These are phyloP conservation scores for Datnioides undecimradiatus DNA, from an alignment of 2,113 vertebrate genomes.

Conservation along the genomic window DNA sequence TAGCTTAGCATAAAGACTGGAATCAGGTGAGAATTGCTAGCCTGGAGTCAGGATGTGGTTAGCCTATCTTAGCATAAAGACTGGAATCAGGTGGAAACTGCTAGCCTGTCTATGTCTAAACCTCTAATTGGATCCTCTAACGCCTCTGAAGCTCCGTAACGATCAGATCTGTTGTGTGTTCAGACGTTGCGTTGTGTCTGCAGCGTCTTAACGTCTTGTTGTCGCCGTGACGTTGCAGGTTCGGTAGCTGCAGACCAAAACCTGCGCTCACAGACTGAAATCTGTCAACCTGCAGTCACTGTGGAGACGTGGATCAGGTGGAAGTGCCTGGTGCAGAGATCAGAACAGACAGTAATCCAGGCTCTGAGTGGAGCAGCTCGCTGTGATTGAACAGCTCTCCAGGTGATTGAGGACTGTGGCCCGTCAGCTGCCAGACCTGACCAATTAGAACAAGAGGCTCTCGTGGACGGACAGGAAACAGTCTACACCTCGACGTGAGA, in stretches of 20 bases:
- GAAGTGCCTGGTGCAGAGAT: background rate
- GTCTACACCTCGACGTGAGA: background rate
- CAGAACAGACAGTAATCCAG: background rate
- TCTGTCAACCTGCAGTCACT: too few species aligned
- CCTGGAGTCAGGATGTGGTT: too few species aligned
- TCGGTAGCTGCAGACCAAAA: too few species aligned
- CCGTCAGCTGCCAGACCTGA: background rate
- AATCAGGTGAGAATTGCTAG: too few species aligned
- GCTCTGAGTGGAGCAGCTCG: background rate
- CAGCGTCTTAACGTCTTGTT: background rate
- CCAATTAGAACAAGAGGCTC: conserved; percentile 7
- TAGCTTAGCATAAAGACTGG: too few species aligned
- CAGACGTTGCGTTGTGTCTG: too few species aligned
- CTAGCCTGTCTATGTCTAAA: too few species aligned
- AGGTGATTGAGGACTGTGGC: conserved; percentile 16
- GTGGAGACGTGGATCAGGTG: background rate
- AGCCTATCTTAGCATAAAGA: too few species aligned
- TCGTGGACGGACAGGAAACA: background rate
- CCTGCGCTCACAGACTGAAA: background rate
- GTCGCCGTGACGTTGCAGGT: background rate
- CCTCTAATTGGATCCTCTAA: too few species aligned
- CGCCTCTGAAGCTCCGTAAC: too few species aligned
- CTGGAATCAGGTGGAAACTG: too few species aligned
- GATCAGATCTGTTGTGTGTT: too few species aligned
- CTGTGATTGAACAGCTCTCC: conserved; percentile 22